phyloP scores from a whole-genome alignment of 2,888 invertebrate genomes.

The Trachelus troglodyta region DNA sequence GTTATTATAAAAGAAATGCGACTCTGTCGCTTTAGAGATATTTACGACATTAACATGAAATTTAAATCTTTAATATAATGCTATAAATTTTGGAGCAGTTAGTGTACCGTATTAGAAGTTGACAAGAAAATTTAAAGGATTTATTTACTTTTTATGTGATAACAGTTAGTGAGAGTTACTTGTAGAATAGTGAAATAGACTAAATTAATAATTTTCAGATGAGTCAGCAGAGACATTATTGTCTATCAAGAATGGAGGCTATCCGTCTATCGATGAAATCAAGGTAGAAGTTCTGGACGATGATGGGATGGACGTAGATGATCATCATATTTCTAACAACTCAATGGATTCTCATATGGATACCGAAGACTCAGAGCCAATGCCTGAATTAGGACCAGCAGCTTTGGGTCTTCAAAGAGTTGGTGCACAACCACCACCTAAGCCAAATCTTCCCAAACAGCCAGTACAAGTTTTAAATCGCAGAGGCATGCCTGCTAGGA shows the following conservation, averaged over 20 bases:
- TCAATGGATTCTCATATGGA: constrained; percentile 61
- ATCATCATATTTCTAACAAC: constrained; percentile 59
- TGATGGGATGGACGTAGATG: constrained; percentile 73
- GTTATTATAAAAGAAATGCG: constrained; percentile 62
- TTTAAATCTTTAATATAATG: not conserved
- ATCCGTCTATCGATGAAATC: constrained; percentile 53
- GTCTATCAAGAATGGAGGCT: constrained; percentile 71
- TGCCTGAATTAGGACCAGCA: constrained; percentile 80
- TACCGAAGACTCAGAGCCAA: constrained; percentile 75
- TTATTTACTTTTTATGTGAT: constrained; percentile 34
- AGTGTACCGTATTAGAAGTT: constrained; percentile 1
- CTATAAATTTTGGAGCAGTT: not conserved
- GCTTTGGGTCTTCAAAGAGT: constrained; percentile 85
- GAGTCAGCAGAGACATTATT: constrained; percentile 70
- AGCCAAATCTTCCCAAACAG: constrained; percentile 76
- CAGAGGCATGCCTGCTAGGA: constrained; percentile 90
- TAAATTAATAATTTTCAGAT: constrained; percentile 56
- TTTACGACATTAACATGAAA: not conserved
- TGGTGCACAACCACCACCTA: constrained; percentile 79
- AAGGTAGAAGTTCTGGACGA: constrained; percentile 50
- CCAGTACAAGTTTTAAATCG: constrained; percentile 86
- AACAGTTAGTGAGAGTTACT: constrained; percentile 16
- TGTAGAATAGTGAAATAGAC: not conserved
- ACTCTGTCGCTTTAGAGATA: constrained; percentile 28
- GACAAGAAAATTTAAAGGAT: not conserved